Percentiles rank a stretch among this genome's conserved stretches.
These are phyloP conservation scores for Naso thynnoides DNA, from an alignment of 2,797 vertebrate species.

Conservation along the genomic window DNA sequence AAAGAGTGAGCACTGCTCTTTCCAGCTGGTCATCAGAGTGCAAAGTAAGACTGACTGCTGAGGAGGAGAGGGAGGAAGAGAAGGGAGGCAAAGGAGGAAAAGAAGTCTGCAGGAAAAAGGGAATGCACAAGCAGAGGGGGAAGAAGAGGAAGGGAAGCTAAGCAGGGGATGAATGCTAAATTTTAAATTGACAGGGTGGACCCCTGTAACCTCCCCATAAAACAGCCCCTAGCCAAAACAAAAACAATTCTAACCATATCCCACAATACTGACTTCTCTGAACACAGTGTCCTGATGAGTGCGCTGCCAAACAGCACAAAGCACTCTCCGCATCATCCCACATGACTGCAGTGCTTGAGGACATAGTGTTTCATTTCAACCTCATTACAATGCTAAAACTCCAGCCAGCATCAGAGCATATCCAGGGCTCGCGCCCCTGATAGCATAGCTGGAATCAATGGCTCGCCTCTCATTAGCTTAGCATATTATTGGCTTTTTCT, in stretches of 20 bases:
- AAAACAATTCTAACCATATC: slow-evolving; percentile 62
- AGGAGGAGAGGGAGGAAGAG: slow-evolving; percentile 3
- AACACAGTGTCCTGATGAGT: slow-evolving; percentile 60
- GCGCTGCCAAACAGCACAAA: slow-evolving; percentile 68
- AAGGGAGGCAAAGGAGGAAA: background rate
- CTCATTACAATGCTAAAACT: slow-evolving; percentile 80
- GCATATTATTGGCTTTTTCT: slow-evolving; percentile 82
- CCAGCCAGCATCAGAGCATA: slow-evolving; percentile 71
- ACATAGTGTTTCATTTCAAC: slow-evolving; percentile 78
- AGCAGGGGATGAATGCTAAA: slow-evolving; percentile 50
- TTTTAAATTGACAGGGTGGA: slow-evolving; percentile 66
- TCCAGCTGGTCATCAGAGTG: slow-evolving; percentile 63
- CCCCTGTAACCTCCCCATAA: slow-evolving; percentile 61
- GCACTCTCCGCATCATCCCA: slow-evolving; percentile 70
- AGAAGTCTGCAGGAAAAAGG: slow-evolving; percentile 5
- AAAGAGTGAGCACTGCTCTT: slow-evolving; percentile 55
- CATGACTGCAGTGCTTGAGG: slow-evolving; percentile 75
- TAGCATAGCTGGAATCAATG: slow-evolving; percentile 78
- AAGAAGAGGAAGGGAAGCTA: slow-evolving; percentile 17
- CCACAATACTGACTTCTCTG: slow-evolving; percentile 56
- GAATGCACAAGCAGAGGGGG: slow-evolving; percentile 14
- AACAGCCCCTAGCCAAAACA: slow-evolving; percentile 68
- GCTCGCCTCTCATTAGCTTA: slow-evolving; percentile 80
- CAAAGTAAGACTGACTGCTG: slow-evolving; percentile 46
- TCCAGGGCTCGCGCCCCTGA: slow-evolving; percentile 66